Evolutionary conservation across 2,888 invertebrate species (phyloP).

Genomic region (Athalia cordata): DNA sequence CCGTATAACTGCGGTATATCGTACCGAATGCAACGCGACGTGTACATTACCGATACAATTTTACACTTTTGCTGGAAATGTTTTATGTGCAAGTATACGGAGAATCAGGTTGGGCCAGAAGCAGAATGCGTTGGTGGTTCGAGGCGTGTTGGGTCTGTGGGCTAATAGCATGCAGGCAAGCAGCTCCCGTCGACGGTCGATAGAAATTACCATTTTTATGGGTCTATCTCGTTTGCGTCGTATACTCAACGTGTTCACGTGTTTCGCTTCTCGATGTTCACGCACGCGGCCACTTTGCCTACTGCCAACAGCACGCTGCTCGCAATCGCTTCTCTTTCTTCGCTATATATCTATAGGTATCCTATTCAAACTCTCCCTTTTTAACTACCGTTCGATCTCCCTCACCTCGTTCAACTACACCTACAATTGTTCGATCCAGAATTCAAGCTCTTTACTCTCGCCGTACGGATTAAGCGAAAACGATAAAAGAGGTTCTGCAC

Average conservation of each 20-base stretch:
- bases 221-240: slow-evolving; percentile 72
- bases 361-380: slow-evolving; percentile 50
- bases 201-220: slow-evolving; percentile 74
- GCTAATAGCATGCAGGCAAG: slow-evolving; percentile 72
- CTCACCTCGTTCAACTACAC: slow-evolving; percentile 29
- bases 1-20: slow-evolving; percentile 11
- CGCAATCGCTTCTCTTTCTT: slow-evolving; percentile 68
- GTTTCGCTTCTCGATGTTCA: slow-evolving; percentile 48
- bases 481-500: slow-evolving; percentile 24
- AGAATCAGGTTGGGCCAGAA: slow-evolving; percentile 28
- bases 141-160: slow-evolving; percentile 67
- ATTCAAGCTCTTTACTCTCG: not conserved
- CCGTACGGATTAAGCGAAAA: slow-evolving; percentile 25
- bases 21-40: not conserved
- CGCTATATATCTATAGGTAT: slow-evolving; percentile 62
- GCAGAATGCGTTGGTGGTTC: slow-evolving; percentile 43
- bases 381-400: slow-evolving; percentile 15
- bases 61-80: no score
- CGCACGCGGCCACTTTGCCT: slow-evolving; percentile 46
- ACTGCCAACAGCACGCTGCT: slow-evolving; percentile 56
- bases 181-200: slow-evolving; percentile 67
- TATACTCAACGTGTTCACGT: slow-evolving; percentile 58
- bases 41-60: no score
- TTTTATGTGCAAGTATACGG: not conserved
- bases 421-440: not conserved